Evolutionary conservation across 1,140 invertebrate genomes (phyloP), one percentile per base, ranked within the genome.

Genomic region (Drosophila subobscura): DNA sequence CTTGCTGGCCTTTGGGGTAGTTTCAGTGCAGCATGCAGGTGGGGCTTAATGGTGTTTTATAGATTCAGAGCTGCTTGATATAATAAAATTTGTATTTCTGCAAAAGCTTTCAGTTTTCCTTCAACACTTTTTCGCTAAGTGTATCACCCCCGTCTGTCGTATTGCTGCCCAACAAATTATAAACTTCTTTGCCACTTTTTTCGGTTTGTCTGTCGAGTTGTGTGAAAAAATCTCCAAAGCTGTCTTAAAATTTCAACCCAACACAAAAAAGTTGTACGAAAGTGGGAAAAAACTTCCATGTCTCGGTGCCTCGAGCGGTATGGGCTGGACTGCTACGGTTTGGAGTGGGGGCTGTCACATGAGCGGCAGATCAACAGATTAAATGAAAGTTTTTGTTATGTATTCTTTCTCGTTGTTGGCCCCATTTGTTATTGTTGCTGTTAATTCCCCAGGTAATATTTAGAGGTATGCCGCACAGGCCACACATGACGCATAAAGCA

Each of bases 341-440:
- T 8, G 29, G 3, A 33, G 0, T 2, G 8, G 8, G 10, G 42
- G 27, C 73, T 74, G 65, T 77, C 83, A 73, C 73, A 85, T 70
- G 81, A 80, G 68, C 33, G 33, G 33, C 81, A 86, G 77, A 71
- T 85, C 77, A 86, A 86, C 81, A 85, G 81, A 85, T 85, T 85
- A 85, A 74, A 81, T 54, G 54, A 77, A 85, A 86, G 73, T 86
- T 86, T 70, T 76, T 75, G 49, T 20, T 33, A 8, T 50, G 40
- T n/a, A 12, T 54, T 54, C 41, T 10, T 44, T 16, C 6, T 40
- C 37, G 37, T 61, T 72, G 50, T 45, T 40, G 6, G 44, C 63
- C 59, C 50, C 56, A 70, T 64, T 45, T 71, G 46, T 71, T 67
- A 37, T 66, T 47, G 22, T 50, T 51, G 33, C 54, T 66, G 56